phyloP scores from a whole-genome alignment of 2,797 vertebrate species.

The Bothrops alternatus region DNA sequence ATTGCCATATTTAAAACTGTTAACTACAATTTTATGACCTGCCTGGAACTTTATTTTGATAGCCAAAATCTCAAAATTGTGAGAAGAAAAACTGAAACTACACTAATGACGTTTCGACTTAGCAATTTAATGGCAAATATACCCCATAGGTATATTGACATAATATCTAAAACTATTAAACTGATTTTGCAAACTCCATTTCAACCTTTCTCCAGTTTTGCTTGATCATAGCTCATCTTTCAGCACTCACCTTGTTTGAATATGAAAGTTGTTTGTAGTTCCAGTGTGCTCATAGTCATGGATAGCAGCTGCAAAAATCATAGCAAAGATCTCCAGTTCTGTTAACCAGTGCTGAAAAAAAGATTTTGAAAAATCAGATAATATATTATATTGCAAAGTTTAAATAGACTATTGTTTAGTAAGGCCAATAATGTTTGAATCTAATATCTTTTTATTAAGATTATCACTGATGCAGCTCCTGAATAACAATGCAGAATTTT shows the following conservation, averaged over 20 bases:
- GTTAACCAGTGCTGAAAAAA: conserved; percentile 89
- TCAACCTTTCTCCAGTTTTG: not conserved
- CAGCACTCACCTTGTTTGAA: conserved; percentile 85
- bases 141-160: not conserved
- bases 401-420: conserved; percentile 33
- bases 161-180: not conserved
- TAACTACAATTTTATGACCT: not conserved
- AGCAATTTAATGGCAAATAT: not conserved
- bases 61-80: not conserved
- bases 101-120: not conserved
- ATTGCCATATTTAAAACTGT: not conserved
- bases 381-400: conserved; percentile 37
- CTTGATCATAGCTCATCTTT: not conserved
- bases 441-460: conserved; percentile 29
- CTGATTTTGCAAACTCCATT: not conserved
- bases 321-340: conserved; percentile 93
- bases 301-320: conserved; percentile 92
- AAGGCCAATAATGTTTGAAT: conserved; percentile 17
- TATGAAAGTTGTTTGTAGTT: conserved; percentile 97
- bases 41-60: not conserved
- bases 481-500: not conserved
- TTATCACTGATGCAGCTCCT: conserved; percentile 33
- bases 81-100: not conserved
- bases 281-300: conserved; percentile 96
- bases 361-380: conserved; percentile 55